Evolutionary conservation across 2,888 invertebrate species (phyloP).

Genomic region (Acronicta alni): DNA sequence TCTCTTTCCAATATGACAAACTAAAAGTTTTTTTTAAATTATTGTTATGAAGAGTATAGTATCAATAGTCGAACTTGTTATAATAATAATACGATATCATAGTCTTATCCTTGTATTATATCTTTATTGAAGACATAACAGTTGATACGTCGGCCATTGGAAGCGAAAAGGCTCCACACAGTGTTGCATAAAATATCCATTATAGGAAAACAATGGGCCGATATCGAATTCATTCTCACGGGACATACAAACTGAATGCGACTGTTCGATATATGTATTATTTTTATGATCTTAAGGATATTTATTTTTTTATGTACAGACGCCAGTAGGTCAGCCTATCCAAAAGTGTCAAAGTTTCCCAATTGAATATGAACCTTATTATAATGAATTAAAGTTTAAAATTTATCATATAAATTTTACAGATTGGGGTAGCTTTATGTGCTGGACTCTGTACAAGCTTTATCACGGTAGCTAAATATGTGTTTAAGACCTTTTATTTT

Average conservation of each 20-base stretch:
- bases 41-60: too few relatives aligned
- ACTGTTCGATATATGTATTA: constrained; percentile 31
- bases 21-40: too few relatives aligned
- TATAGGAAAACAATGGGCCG: constrained; percentile 53
- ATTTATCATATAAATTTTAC: too few relatives aligned
- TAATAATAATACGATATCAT: neutral
- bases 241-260: constrained; percentile 42
- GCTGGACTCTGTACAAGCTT: too few relatives aligned
- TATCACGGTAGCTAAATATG: too few relatives aligned
- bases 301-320: neutral
- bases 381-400: too few relatives aligned
- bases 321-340: too few relatives aligned
- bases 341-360: too few relatives aligned
- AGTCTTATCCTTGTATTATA: neutral
- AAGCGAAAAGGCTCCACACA: constrained; percentile 44
- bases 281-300: constrained; percentile 20
- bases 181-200: constrained; percentile 67
- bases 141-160: constrained; percentile 21
- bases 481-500: too few relatives aligned
- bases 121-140: constrained; percentile 16
- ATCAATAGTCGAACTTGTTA: neutral
- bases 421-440: too few relatives aligned
- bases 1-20: too few relatives aligned
- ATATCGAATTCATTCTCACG: constrained; percentile 52
- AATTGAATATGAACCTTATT: too few relatives aligned